Base-by-base conservation (phyloP, 2,797 vertebrate genomes). In the Odontamblyopus lacepedii region DNA sequence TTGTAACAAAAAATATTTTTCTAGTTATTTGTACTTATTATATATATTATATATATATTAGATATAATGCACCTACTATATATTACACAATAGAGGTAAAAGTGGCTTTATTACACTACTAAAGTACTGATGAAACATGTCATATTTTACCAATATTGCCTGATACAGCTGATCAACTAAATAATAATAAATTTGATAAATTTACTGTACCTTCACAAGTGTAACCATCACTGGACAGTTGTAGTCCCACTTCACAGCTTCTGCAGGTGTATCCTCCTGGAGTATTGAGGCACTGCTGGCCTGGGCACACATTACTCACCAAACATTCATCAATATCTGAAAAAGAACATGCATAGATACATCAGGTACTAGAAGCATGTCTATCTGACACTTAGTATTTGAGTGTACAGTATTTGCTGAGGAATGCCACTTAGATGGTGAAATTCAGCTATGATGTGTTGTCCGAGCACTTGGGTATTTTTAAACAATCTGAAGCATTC, bases 311-410 rank as follows among this genome's bases (percentile, higher is more conserved):
- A 60, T 85, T 83, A 44, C 78, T 78, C 82, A 76, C 80, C 73
- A 57, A 70, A 75, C 91, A 94, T 84, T 94, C 92, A 27, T 94
- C 88, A 75, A 94, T 87, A 87, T 94, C 93, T 94, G 89, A 85
- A 88, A 68, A 86, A 41, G 13, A 57, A 82, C 76, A 85, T 63
- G 84, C 74, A 82, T 3, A 44, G 67, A 83, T 78, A 86, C 79
- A 81, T 82, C 82, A 85, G 78, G 61, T 44, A 82, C 79, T 63
- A 38, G 67, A 76, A 85, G 84, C 78, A 70, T 88, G 80, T 83
- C 70, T 82, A 83, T 86, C 72, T 84, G 84, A 77, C 73, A 79
- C 85, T 86, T 69, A 71, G 76, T 35, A 57, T 48, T 48, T 48
- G 4, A 48, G 44, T 48, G 44, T 13, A 44, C 41, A 44, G 12